phyloP scores from a whole-genome alignment of 2,113 vertebrate species.

The Rhagologus leucostigma region DNA sequence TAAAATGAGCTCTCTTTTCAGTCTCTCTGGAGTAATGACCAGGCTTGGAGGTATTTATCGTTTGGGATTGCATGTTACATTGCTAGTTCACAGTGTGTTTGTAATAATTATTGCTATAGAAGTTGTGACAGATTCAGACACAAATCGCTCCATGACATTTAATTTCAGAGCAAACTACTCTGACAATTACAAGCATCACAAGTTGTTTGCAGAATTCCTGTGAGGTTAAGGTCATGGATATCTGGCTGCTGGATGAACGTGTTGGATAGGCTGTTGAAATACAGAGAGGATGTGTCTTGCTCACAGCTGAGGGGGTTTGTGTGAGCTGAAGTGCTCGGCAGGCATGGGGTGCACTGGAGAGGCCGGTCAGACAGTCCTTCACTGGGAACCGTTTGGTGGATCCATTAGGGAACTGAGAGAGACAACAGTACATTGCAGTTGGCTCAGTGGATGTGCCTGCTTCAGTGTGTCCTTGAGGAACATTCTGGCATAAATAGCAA shows the following conservation, averaged over 20 bases:
- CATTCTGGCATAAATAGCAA: neutral
- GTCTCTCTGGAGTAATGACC: neutral
- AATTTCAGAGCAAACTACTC: slow-evolving; percentile 26
- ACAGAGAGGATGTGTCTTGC: fast-evolving
- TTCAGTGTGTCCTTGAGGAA: slow-evolving; percentile 16
- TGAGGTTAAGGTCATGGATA: neutral
- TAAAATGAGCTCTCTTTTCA: neutral
- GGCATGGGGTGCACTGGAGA: fast-evolving
- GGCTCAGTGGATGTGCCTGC: neutral
- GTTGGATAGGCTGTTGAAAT: neutral
- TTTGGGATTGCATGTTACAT: neutral
- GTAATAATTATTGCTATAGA: slow-evolving; percentile 20
- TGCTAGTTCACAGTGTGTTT: neutral
- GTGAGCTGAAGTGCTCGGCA: neutral
- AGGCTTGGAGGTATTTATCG: neutral
- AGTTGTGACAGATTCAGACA: neutral
- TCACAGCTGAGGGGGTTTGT: neutral
- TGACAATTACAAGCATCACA: slow-evolving; percentile 17
- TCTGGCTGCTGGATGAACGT: neutral
- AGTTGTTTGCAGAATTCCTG: neutral
- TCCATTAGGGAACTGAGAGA: neutral
- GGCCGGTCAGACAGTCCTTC: neutral
- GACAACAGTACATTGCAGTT: neutral
- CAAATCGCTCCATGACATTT: slow-evolving; percentile 21
- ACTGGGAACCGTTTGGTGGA: neutral